A percentile compares a stretch with the other conserved stretches of the same genome.
phyloP scores from a whole-genome alignment of 2,888 invertebrate species.

The Drosophila longiperda region DNA sequence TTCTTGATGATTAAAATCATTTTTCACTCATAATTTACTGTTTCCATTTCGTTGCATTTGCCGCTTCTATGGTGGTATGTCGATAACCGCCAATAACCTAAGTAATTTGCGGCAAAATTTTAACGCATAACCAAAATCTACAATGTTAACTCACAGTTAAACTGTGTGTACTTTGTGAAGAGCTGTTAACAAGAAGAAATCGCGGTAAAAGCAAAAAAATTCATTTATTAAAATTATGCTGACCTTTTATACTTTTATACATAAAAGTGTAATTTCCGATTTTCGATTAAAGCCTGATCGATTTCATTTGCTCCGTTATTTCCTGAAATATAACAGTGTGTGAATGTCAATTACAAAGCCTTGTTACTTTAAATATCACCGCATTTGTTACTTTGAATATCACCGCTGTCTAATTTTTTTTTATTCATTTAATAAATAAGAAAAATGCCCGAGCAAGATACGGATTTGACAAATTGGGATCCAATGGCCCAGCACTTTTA shows the following conservation, averaged over 20 bases:
- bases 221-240: neutral
- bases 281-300: neutral
- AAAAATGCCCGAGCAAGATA: constrained; percentile 19
- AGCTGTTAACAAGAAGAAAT: neutral
- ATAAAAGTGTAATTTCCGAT: neutral
- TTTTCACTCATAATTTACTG: neutral
- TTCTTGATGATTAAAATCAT: neutral
- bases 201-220: neutral
- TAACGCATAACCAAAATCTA: neutral
- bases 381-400: neutral
- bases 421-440: neutral
- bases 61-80: neutral
- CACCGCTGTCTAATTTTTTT: neutral
- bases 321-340: neutral
- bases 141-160: neutral
- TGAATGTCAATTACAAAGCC: constrained; percentile 3
- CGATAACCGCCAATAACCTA: neutral
- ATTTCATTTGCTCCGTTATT: neutral
- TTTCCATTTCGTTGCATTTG: no score
- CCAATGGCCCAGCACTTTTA: constrained; percentile 51
- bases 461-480: constrained; percentile 46
- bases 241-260: neutral
- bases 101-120: neutral
- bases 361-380: neutral
- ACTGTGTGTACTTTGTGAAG: neutral